Percentiles rank a stretch among this genome's conserved stretches.
phyloP scores from a whole-genome alignment of 2,797 vertebrate species.

The Periparus ater region DNA sequence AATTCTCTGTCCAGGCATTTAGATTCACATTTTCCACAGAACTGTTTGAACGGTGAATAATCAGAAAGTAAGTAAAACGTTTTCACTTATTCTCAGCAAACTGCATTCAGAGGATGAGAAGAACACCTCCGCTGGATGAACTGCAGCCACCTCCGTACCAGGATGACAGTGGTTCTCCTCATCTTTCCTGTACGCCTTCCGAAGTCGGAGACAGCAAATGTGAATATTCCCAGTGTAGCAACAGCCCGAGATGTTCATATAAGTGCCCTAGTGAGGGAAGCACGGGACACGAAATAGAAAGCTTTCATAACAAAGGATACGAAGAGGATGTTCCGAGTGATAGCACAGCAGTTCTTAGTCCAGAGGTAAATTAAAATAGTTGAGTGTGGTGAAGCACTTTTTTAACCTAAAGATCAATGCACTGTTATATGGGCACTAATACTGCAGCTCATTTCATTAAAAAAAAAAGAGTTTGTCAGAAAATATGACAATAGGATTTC shows the following conservation, averaged over 20 bases:
- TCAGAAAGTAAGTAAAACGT: conserved; percentile 49
- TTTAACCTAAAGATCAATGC: not conserved
- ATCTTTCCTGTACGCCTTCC: conserved; percentile 91
- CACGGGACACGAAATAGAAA: conserved; percentile 86
- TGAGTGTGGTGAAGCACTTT: not conserved
- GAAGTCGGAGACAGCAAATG: conserved; percentile 93
- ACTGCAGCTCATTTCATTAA: not conserved
- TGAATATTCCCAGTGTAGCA: conserved; percentile 88
- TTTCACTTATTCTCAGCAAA: conserved; percentile 81
- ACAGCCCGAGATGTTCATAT: conserved; percentile 90
- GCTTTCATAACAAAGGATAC: conserved; percentile 92
- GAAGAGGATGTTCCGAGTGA: conserved; percentile 97
- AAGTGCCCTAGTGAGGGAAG: conserved; percentile 94
- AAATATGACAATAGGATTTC: not conserved
- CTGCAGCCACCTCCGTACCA: conserved; percentile 95
- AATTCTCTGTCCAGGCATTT: not conserved
- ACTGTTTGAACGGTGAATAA: not conserved
- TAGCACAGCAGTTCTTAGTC: conserved; percentile 94
- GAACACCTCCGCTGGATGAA: conserved; percentile 93
- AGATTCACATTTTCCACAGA: not conserved
- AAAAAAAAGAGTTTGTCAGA: not conserved
- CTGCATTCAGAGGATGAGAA: conserved; percentile 97
- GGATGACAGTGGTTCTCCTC: conserved; percentile 93
- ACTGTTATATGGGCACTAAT: not conserved
- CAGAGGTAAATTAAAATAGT: conserved; percentile 82